Base-by-base conservation (phyloP, 2,113 vertebrate species). In the Grus americana region DNA sequence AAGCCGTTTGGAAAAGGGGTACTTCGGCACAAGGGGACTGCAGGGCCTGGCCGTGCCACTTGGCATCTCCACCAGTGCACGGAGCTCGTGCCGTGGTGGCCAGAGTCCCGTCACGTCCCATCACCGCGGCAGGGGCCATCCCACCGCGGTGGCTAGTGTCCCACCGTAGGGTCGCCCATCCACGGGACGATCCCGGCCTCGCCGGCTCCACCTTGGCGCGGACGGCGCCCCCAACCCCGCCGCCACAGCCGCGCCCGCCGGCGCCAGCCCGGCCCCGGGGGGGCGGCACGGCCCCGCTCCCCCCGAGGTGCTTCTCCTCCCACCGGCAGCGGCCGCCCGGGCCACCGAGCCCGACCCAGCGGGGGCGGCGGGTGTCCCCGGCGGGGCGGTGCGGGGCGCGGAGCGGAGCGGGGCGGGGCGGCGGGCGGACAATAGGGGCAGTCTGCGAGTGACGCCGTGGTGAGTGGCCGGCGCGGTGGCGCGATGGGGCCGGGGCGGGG, bases 381-480 rank as follows among this genome's bases (percentile, higher is more conserved):
- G 59, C 73, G 74, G 72, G 9, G 36, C 78, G 62, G 86, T 18
- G 18, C 3, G 42, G 82, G 73, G 54, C 72, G 38, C 38, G 38
- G 38, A 38, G 38, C 38, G 38, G 38, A 38, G 85, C 61, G 54
- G 57, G 40, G 29, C 76, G 61, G 29, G 42, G 81, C 67, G 40
- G 66, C 26, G 30, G 82, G 72, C 46, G 71, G 80, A 67, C 91
- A 76, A 71, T 61, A 86, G 93, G 76, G 71, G 47, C 81, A 40
- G 90, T 34, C 71, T 20, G 38, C 40, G 62, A 95, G 91, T 30
- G 91, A 67, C 86, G 94, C 83, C 79, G 92, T 80, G 81, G 96
- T 86, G 67, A 95, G 93, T 91, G 72, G 52, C n/a, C 32, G 46
- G 74, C 19, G 76, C 36, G 58, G 71, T 14, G 78, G 47, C 24